Conservation (phyloP, 2,888 invertebrate species). For the Elysia crispata region DNA sequence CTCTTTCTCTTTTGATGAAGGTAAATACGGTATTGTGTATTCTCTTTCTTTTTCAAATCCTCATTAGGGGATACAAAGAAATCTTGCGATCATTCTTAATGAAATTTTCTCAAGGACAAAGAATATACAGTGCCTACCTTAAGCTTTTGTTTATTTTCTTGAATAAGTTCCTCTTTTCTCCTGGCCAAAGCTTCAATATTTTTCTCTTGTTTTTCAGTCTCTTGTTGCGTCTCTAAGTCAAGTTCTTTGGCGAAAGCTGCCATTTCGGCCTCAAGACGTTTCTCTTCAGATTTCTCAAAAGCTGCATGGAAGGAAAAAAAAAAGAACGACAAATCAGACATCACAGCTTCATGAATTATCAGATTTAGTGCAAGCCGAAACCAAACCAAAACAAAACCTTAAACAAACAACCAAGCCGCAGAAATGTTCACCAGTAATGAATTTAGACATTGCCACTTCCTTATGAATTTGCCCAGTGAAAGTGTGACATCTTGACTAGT, state of each 20-base stretch:
- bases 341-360: not conserved
- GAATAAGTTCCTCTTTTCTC: slow-evolving; percentile 71
- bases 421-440: too few relatives aligned
- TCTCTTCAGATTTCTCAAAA: slow-evolving; percentile 58
- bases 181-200: slow-evolving; percentile 68
- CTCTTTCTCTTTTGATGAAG: too few relatives aligned
- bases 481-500: too few relatives aligned
- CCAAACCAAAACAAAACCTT: too few relatives aligned
- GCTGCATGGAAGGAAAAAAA: not conserved
- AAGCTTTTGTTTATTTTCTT: slow-evolving; percentile 59
- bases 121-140: not conserved
- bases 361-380: not conserved
- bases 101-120: too few relatives aligned
- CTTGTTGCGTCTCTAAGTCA: slow-evolving; percentile 67
- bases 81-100: too few relatives aligned
- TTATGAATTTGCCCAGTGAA: too few relatives aligned
- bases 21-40: too few relatives aligned
- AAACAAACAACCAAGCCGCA: too few relatives aligned
- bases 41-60: too few relatives aligned
- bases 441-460: too few relatives aligned
- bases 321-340: not conserved
- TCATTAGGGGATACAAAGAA: too few relatives aligned
- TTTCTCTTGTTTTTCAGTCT: slow-evolving; percentile 67
- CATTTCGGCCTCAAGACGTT: slow-evolving; percentile 68
- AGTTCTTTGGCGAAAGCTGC: slow-evolving; percentile 63